Evolutionary conservation across 1,140 invertebrate species (phyloP).

Genomic region (Ctenoplectra terminalis): DNA sequence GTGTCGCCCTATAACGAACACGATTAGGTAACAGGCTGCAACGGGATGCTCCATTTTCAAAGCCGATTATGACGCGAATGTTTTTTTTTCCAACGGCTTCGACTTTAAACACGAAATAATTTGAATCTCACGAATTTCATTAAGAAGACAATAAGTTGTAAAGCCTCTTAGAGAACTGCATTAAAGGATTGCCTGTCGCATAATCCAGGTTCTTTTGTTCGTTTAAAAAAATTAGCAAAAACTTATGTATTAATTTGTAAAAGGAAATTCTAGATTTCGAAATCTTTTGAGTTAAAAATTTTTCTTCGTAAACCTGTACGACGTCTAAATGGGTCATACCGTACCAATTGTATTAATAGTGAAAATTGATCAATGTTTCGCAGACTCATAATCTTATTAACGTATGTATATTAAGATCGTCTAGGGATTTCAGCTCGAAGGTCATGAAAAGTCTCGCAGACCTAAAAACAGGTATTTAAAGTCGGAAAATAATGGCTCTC

Average conservation of each 20-base stretch:
- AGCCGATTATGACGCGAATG: constrained; percentile 25
- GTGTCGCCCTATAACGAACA: neutral
- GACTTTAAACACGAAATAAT: neutral
- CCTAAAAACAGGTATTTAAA: neutral
- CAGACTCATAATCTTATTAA: neutral
- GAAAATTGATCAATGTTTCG: neutral
- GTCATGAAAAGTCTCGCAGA: neutral
- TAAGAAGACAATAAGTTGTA: neutral
- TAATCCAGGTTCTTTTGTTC: too few species aligned
- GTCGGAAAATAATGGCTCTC: neutral
- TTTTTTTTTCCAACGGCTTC: constrained; percentile 14
- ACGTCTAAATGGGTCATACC: neutral
- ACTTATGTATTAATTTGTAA: neutral
- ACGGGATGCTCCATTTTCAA: constrained; percentile 34
- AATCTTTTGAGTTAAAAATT: neutral
- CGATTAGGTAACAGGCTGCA: constrained; percentile 30
- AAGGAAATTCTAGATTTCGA: neutral
- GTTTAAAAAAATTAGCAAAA: too few species aligned
- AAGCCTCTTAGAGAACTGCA: neutral
- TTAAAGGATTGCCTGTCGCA: too few species aligned
- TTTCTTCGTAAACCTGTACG: neutral
- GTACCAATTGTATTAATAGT: neutral
- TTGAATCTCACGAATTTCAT: neutral
- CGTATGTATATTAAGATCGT: neutral
- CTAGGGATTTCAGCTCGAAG: neutral